These are phyloP conservation scores for Procambarus virginalis DNA, from an alignment of 1,140 invertebrate species.

Conservation along the genomic window DNA sequence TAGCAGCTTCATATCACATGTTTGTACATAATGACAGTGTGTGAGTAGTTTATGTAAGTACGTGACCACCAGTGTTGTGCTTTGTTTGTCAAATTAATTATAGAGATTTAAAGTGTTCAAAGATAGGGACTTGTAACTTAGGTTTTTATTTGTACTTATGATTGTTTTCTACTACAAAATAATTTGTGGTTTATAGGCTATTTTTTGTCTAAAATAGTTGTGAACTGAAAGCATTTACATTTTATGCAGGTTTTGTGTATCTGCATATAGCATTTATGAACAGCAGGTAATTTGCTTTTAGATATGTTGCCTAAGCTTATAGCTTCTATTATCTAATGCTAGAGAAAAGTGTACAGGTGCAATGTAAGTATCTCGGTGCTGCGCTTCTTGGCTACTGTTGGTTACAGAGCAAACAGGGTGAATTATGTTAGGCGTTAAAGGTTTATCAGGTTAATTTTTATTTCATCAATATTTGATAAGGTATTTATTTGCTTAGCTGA, in stretches of 20 bases:
- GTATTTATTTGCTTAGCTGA: conserved; percentile 61
- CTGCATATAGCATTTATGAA: conserved; percentile 62
- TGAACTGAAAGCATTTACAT: conserved; percentile 65
- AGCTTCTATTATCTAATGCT: conserved; percentile 63
- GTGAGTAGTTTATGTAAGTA: conserved; percentile 64
- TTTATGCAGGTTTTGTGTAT: conserved; percentile 49
- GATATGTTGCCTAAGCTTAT: conserved; percentile 65
- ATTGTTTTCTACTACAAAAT: conserved; percentile 65
- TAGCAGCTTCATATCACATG: conserved; percentile 67
- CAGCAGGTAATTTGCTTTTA: conserved; percentile 64
- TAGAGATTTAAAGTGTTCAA: conserved; percentile 65
- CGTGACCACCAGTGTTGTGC: conserved; percentile 64
- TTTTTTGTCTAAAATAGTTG: conserved; percentile 57
- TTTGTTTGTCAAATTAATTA: conserved; percentile 67
- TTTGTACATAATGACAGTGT: conserved; percentile 63
- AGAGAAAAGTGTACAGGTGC: conserved; percentile 63
- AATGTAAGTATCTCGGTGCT: conserved; percentile 65
- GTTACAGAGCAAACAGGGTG: conserved; percentile 66
- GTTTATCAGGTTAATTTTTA: conserved; percentile 55
- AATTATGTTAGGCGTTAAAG: conserved; percentile 60
- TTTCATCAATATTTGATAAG: conserved; percentile 51
- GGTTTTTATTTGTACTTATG: conserved; percentile 66
- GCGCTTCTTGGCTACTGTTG: conserved; percentile 62
- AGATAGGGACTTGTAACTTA: conserved; percentile 56
- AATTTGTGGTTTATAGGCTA: conserved; percentile 63